Conservation (phyloP, 2,888 invertebrate species). For the Apomyelois bistriatella region DNA sequence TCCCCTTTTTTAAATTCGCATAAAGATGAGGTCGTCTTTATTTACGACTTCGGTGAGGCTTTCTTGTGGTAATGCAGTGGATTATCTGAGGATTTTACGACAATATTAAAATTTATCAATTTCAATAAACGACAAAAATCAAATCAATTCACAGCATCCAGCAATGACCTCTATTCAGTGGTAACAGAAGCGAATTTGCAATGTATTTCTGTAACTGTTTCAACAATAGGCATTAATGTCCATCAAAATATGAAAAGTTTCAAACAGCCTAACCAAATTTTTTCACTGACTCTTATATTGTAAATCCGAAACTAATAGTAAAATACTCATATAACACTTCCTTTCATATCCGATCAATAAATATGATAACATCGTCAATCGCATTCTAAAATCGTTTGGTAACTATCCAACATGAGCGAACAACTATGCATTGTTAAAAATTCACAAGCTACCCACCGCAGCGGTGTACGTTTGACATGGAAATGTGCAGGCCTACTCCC, state of each 20-base stretch:
- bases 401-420: constrained; percentile 27
- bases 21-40: constrained; percentile 32
- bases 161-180: not conserved
- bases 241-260: too few relatives aligned
- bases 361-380: constrained; percentile 8
- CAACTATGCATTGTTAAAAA: constrained; percentile 57
- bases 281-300: too few relatives aligned
- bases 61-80: constrained; percentile 7
- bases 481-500: constrained; percentile 61
- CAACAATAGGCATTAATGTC: too few relatives aligned
- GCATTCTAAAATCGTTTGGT: constrained; percentile 9
- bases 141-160: not conserved
- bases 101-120: not conserved
- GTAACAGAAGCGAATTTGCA: too few relatives aligned
- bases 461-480: constrained; percentile 68
- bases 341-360: not conserved
- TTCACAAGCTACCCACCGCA: constrained; percentile 47
- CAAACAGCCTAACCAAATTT: too few relatives aligned
- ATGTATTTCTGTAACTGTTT: too few relatives aligned
- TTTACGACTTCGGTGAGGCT: constrained; percentile 19
- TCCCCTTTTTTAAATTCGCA: constrained; percentile 29
- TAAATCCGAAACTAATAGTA: not conserved
- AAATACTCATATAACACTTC: too few relatives aligned
- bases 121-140: not conserved
- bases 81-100: constrained; percentile 1